Base-by-base conservation (phyloP, 2,888 invertebrate genomes). In the Tethea ocularis region DNA sequence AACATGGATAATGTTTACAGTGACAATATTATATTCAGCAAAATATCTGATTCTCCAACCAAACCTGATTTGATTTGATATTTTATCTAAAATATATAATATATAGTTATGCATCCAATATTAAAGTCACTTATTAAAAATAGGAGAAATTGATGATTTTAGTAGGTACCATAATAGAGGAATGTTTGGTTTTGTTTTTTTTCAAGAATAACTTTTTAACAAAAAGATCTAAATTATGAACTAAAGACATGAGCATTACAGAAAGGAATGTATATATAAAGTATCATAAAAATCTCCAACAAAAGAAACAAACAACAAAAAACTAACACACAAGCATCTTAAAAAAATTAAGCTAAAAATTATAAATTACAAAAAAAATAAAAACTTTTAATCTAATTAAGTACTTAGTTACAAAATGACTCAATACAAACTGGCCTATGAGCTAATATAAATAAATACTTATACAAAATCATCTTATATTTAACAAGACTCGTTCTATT, bases 401-500 rank as follows among this genome's bases (percentile, higher is more conserved):
- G 55, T 69, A 69, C 71, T 68, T 68, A 76, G 63, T 58, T 64
- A 57, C 73, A 74, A 82, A 86, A 87, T 91, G 91, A 92, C 92
- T 92, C 87, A 90, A 85, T 85, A 85, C 69, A 80, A 89, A 91
- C 90, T 89, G 90, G 89, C 89, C 89, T 91, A 85, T 69, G 60
- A 78, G 75, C 87, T 90, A 89, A 73, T 52, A 66, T 80, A 20
- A 92, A 92, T 91, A 92, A 92, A 92, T 92, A 92, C 85, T 87
- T 88, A 88, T 65, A 74, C 60, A 74, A 73, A 78, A 62, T 71
- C 68, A 63, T 70, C 71, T 76, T 73, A 68, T 75, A 78, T 78
- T 72, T 74, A 84, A 86, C 84, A 86, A 74, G 65, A 71, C 72
- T 78, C 72, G 70, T 69, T 74, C 78, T 73, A 82, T 90, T 91